Conservation (phyloP, 2,113 vertebrate species). For the Panthera leo region DNA sequence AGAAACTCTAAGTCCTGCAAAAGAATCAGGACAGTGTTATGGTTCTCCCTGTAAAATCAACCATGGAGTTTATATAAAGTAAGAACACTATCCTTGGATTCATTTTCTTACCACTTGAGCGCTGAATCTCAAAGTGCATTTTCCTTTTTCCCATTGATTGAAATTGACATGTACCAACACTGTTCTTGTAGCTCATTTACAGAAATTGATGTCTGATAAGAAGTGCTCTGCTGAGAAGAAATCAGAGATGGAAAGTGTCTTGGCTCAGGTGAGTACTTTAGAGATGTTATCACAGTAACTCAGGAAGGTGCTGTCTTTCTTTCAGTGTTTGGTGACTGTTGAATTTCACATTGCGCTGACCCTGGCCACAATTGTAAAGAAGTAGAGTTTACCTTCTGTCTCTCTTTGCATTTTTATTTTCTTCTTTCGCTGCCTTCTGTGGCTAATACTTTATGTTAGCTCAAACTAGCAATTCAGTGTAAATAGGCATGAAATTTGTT, state of each 20-base stretch:
- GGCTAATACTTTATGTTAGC: not conserved
- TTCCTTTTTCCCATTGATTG: not conserved
- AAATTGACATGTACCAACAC: not conserved
- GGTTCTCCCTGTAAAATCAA: not conserved
- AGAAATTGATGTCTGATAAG: constrained; percentile 98
- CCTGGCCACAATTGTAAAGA: not conserved
- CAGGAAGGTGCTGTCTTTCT: not conserved
- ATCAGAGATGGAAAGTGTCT: constrained; percentile 94
- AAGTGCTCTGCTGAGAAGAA: constrained; percentile 95
- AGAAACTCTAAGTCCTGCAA: not conserved
- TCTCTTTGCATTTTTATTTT: not conserved
- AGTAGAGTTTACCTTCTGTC: not conserved
- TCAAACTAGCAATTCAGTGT: not conserved
- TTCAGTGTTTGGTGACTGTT: not conserved
- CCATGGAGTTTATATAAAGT: not conserved
- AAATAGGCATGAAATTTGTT: not conserved
- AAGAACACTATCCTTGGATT: not conserved
- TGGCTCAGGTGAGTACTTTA: constrained; percentile 90
- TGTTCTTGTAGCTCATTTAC: constrained; percentile 90
- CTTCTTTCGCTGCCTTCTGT: not conserved
- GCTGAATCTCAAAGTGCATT: not conserved
- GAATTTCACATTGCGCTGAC: not conserved
- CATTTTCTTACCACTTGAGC: not conserved
- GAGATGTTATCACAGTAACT: not conserved
- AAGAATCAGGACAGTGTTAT: not conserved